A percentile compares a stretch with the other conserved stretches of the same genome.
Evolutionary conservation across 2,797 vertebrate genomes (phyloP).

Genomic region (Pangasius macronema): DNA sequence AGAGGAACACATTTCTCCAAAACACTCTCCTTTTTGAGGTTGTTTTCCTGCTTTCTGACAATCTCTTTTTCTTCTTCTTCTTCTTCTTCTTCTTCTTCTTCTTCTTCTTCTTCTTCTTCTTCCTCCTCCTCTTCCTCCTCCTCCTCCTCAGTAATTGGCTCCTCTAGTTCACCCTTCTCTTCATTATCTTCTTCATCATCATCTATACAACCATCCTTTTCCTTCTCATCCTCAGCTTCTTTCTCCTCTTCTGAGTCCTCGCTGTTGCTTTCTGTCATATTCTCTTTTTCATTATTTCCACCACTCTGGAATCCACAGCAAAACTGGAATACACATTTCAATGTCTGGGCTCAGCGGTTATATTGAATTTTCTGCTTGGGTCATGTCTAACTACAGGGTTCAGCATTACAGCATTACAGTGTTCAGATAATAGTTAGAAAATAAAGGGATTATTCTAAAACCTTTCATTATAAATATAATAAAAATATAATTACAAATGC

Average conservation of each 20-base stretch:
- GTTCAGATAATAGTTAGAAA: not conserved
- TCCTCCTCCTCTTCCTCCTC: constrained; percentile 23
- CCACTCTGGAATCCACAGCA: constrained; percentile 66
- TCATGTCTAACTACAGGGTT: not conserved
- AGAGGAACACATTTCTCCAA: constrained; percentile 33
- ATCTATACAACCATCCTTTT: constrained; percentile 3
- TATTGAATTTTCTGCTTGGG: not conserved
- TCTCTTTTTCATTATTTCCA: constrained; percentile 73
- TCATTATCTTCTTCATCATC: constrained; percentile 46
- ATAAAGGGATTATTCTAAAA: not conserved
- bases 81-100: constrained; percentile 53
- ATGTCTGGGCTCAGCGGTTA: not conserved
- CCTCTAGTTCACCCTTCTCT: constrained; percentile 54
- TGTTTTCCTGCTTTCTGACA: constrained; percentile 46
- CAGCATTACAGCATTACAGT: not conserved
- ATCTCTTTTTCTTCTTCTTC: constrained; percentile 60
- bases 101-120: not conserved
- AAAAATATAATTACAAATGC: not conserved
- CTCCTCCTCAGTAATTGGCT: constrained; percentile 55
- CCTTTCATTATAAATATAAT: not conserved
- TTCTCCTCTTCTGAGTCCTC: constrained; percentile 66
- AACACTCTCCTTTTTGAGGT: constrained; percentile 47
- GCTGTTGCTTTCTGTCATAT: constrained; percentile 80
- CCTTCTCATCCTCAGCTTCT: constrained; percentile 49
- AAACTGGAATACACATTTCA: not conserved